These are phyloP conservation scores for Lasioglossum vierecki DNA, from an alignment of 2,888 invertebrate species.

Conservation along the genomic window DNA sequence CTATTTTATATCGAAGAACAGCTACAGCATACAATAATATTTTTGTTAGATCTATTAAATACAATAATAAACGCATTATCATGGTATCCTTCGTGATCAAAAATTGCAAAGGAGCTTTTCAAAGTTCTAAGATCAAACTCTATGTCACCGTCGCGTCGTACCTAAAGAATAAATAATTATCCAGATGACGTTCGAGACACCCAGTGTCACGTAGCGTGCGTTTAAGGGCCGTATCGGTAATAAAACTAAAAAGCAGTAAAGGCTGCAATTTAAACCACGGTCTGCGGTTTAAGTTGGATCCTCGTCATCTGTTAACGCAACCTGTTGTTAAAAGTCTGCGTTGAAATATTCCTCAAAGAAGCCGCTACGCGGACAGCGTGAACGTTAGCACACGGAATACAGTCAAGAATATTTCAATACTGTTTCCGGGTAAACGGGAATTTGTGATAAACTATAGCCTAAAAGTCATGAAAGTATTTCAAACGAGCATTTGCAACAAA, in stretches of 20 bases:
- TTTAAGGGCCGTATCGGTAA: constrained; percentile 57
- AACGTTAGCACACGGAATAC: background rate
- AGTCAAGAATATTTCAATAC: background rate
- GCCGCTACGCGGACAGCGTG: constrained; percentile 6
- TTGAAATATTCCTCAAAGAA: constrained; percentile 13
- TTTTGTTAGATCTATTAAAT: too few relatives aligned
- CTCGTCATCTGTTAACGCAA: constrained; percentile 9
- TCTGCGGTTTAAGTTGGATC: constrained; percentile 47
- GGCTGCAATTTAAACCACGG: constrained; percentile 50
- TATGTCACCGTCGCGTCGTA: background rate
- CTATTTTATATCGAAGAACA: background rate
- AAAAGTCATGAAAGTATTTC: background rate
- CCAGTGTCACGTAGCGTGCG: constrained; percentile 33
- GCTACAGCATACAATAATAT: too few relatives aligned
- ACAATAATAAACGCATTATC: background rate
- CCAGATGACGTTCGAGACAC: background rate
- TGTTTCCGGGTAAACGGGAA: background rate
- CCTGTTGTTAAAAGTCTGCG: constrained; percentile 21
- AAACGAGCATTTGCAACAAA: background rate
- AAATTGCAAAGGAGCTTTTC: background rate
- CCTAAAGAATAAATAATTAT: background rate
- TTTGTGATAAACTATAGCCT: background rate
- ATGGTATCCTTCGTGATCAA: background rate
- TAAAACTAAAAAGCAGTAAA: background rate
- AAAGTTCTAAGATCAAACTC: background rate